These are phyloP conservation scores for Minunthozetes semirufus DNA, from an alignment of 2,888 invertebrate species.

Conservation along the genomic window DNA sequence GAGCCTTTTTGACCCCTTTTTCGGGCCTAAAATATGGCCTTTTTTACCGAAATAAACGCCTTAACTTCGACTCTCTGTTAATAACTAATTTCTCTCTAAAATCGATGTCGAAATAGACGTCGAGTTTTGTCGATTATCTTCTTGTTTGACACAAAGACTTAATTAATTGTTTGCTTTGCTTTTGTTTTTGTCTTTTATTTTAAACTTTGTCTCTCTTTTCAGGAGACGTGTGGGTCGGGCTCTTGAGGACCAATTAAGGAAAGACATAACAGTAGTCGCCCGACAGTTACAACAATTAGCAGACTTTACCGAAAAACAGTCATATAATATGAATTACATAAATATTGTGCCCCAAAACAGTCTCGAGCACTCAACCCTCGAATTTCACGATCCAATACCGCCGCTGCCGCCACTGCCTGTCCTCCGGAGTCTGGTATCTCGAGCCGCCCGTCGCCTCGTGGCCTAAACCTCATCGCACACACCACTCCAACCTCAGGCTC, in stretches of 20 bases:
- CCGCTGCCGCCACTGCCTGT: not conserved
- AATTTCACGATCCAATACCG: slow-evolving; percentile 20
- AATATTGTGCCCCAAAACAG: slow-evolving; percentile 23
- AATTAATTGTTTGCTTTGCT: no score
- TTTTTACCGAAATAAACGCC: no score
- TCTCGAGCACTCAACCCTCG: slow-evolving; percentile 12
- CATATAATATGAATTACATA: slow-evolving; percentile 16
- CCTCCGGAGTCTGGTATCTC: not conserved
- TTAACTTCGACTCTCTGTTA: no score
- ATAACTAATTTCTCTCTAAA: no score
- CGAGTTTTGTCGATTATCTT: no score
- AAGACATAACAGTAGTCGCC: slow-evolving; percentile 12
- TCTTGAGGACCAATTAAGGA: slow-evolving; percentile 20
- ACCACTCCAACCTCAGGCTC: no score
- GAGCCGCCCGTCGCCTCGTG: not conserved
- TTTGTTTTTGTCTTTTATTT: not conserved
- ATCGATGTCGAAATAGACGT: no score
- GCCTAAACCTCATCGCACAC: not conserved
- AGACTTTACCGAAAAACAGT: slow-evolving; percentile 15
- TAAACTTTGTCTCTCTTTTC: not conserved
- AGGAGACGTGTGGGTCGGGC: slow-evolving; percentile 26
- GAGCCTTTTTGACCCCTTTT: no score
- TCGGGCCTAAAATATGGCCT: no score
- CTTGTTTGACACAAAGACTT: no score
- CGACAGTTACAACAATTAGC: slow-evolving; percentile 19